These are phyloP conservation scores for Malurus cyaneus DNA, from an alignment of 2,113 vertebrate genomes.

Conservation along the genomic window DNA sequence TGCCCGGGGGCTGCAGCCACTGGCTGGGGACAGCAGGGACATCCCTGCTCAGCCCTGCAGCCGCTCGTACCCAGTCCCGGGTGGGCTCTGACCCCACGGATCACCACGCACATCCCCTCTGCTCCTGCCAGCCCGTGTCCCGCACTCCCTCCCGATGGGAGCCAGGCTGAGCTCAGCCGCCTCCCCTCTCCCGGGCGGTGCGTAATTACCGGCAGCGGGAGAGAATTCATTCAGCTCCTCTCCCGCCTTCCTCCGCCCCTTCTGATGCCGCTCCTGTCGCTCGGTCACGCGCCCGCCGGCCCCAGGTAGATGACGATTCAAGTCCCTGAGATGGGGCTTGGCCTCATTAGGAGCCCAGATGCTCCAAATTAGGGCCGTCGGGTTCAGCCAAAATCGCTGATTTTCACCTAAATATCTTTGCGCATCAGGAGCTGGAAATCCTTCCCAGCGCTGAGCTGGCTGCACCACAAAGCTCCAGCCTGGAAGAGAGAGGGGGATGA, in stretches of 20 bases:
- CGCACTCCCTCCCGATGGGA: background rate
- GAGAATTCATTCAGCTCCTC: constrained; percentile 33
- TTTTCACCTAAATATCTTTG: background rate
- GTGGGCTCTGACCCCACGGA: background rate
- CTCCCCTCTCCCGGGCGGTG: background rate
- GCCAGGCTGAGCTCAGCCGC: background rate
- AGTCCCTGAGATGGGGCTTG: background rate
- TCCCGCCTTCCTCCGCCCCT: background rate
- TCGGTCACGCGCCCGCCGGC: background rate
- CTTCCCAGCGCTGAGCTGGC: background rate
- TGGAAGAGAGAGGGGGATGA: background rate
- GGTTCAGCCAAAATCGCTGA: background rate
- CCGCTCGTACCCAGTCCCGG: accelerated
- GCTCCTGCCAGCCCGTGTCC: background rate
- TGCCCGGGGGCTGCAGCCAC: background rate
- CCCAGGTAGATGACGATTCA: constrained; percentile 10
- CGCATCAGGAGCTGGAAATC: background rate
- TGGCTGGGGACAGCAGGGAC: background rate
- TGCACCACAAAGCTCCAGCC: background rate
- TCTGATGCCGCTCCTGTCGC: background rate
- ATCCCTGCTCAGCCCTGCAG: accelerated
- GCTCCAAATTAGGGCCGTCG: background rate
- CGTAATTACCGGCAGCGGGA: constrained; percentile 1
- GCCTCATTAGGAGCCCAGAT: background rate
- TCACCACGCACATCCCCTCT: background rate